Base-by-base conservation (phyloP, 1,140 invertebrate genomes). In the Bombus difficillimus region DNA sequence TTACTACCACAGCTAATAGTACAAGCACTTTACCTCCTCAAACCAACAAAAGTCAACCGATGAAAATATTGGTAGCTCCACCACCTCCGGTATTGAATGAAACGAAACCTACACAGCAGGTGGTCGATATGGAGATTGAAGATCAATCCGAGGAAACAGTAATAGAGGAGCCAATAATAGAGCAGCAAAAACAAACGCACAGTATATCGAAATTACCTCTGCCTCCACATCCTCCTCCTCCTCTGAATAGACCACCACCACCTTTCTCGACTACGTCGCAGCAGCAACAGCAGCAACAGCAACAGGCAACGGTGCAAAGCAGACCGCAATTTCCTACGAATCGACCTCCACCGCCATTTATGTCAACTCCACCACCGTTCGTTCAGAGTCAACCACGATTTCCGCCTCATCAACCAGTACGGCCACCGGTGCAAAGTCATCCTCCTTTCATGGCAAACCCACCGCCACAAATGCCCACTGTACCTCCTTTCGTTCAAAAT, bases 91-190 rank as follows among this genome's bases (percentile, higher is more conserved):
- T 93, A 3, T 73, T 95, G 0, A 93, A 93, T 15, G 91, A 94
- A 41, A 87, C 85, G 1, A 92, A 93, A 71, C 89, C 85, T 15
- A 87, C 87, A 2, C 91, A 77, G 32, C 94, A 93, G 71, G 92
- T 93, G 1, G 94, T 95, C 0, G 95, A 96, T 43, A 96, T 96
- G 95, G 95, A 95, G 57, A 95, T 96, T 28, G 95, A 95, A 32
- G 94, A 96, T 85, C 95, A 95, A 18, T 92, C 91, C 0, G 95
- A 95, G 28, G 95, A 95, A 41, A 88, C 91, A 0, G 89, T 94
- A 0, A 95, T 95, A 47, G 95, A 95, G 39, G 92, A 94, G n/a
- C 84, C 73, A 57, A 92, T 92, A 25, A 86, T 90, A 4, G 88
- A 94, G 6, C 80, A 88, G 25, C 81, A 90, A 32, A 89, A 91